These are phyloP conservation scores for Colostygia pectinataria DNA, from an alignment of 2,888 invertebrate species.

Conservation along the genomic window DNA sequence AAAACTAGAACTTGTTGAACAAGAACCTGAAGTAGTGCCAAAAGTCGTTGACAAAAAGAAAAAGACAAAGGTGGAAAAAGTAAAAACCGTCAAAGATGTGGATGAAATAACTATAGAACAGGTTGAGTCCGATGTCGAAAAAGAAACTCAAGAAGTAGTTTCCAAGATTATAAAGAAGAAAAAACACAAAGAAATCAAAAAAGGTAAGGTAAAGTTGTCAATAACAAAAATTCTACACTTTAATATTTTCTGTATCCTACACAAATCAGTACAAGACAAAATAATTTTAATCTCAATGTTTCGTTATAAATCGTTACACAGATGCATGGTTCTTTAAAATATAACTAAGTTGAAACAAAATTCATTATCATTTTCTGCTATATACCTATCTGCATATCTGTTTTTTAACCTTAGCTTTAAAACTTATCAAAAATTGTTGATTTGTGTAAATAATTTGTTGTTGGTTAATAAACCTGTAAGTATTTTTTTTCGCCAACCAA, in stretches of 20 bases:
- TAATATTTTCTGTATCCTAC: slow-evolving; percentile 5
- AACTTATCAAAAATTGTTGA: too few relatives aligned
- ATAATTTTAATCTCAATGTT: slow-evolving; percentile 25
- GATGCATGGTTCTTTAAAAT: slow-evolving; percentile 58
- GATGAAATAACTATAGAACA: slow-evolving; percentile 43
- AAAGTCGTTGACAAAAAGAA: slow-evolving; percentile 19
- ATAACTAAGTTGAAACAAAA: not conserved
- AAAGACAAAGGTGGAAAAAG: slow-evolving; percentile 19
- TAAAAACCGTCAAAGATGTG: slow-evolving; percentile 36
- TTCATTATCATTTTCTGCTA: not conserved
- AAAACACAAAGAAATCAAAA: slow-evolving; percentile 40
- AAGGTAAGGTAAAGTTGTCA: slow-evolving; percentile 42
- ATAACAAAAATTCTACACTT: not conserved
- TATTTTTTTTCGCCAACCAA: not conserved
- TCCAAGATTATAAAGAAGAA: slow-evolving; percentile 46
- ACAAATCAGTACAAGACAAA: slow-evolving; percentile 10
- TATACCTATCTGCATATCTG: slow-evolving; percentile 35
- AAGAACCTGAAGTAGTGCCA: slow-evolving; percentile 6
- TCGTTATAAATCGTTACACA: slow-evolving; percentile 40
- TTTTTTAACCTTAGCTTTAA: too few relatives aligned
- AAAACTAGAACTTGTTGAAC: not conserved
- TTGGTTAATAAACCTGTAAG: not conserved
- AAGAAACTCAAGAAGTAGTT: slow-evolving; percentile 34
- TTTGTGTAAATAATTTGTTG: slow-evolving; percentile 14
- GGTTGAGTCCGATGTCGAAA: slow-evolving; percentile 10